Evolutionary conservation across 2,888 invertebrate genomes (phyloP).

Genomic region (Doris montereyensis): DNA sequence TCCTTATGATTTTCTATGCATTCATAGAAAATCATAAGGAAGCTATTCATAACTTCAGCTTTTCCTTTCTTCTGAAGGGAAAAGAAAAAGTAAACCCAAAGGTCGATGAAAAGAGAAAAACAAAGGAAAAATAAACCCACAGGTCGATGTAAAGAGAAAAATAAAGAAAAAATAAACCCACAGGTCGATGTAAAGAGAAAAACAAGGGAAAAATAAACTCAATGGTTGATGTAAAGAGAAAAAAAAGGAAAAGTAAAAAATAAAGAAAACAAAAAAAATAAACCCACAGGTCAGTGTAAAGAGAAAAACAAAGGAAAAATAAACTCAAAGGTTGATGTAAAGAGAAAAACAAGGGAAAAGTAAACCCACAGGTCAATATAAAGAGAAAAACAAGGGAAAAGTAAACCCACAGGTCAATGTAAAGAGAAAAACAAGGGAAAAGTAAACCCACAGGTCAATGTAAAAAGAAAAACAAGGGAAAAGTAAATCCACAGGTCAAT

Average conservation of each 20-base stretch:
- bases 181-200: not conserved
- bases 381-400: too few relatives aligned
- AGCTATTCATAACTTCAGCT: not conserved
- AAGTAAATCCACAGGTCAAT: too few relatives aligned
- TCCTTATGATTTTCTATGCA: not conserved
- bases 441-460: too few relatives aligned
- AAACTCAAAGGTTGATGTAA: too few relatives aligned
- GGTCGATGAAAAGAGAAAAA: not conserved
- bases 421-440: too few relatives aligned
- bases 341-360: too few relatives aligned
- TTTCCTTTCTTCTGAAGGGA: too few relatives aligned
- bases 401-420: too few relatives aligned
- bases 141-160: not conserved
- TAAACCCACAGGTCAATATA: too few relatives aligned
- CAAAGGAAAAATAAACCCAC: not conserved
- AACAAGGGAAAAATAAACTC: not conserved
- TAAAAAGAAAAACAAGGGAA: too few relatives aligned
- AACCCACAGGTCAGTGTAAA: too few relatives aligned
- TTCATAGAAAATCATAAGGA: not conserved
- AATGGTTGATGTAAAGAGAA: not conserved
- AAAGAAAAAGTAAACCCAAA: not conserved
- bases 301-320: too few relatives aligned
- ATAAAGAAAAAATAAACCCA: not conserved
- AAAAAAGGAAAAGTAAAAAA: not conserved
- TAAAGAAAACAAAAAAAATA: not conserved